These are phyloP conservation scores for Phyllostomus discolor DNA, from an alignment of 2,113 vertebrate species.

Conservation along the genomic window DNA sequence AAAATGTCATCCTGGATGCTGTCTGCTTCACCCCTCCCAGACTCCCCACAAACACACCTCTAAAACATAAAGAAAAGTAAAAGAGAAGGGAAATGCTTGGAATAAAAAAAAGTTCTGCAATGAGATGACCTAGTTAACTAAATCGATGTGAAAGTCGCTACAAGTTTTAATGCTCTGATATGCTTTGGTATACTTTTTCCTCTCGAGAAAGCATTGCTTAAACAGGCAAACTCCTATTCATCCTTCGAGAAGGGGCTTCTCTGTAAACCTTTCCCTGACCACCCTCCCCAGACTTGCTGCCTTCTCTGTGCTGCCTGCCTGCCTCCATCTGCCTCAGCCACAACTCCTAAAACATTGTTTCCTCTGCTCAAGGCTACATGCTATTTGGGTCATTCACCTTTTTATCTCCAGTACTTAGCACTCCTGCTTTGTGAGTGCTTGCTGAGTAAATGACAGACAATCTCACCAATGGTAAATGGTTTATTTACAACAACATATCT, in stretches of 20 bases:
- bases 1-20: not conserved
- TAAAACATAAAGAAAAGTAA: not conserved
- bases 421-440: not conserved
- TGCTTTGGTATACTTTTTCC: not conserved
- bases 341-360: not conserved
- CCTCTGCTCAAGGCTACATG: not conserved
- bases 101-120: not conserved
- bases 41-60: not conserved
- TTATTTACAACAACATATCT: not conserved
- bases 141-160: not conserved
- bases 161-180: not conserved
- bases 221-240: not conserved
- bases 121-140: not conserved
- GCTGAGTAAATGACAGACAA: not conserved
- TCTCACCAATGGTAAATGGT: not conserved
- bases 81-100: not conserved
- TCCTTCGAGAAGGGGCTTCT: not conserved
- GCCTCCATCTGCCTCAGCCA: rapidly evolving
- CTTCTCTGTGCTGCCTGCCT: not conserved
- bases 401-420: not conserved
- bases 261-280: not conserved
- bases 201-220: not conserved
- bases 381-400: not conserved
- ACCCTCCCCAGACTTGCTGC: not conserved
- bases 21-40: not conserved